Conservation (phyloP, 2,113 vertebrate genomes). For the Cepphus grylle region DNA sequence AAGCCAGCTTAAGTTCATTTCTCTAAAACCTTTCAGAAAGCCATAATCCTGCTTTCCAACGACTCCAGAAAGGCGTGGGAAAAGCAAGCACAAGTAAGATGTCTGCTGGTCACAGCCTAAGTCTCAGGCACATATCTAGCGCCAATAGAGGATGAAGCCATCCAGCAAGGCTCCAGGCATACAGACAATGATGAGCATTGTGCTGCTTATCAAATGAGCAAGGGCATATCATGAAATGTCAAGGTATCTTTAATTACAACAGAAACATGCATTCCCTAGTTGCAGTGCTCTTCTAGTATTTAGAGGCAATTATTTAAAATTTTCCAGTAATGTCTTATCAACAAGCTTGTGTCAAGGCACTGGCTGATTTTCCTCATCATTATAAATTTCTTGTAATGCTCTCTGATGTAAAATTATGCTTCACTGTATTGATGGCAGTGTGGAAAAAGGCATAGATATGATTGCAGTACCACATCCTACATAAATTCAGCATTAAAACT, state of each 20-base stretch:
- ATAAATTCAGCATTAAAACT: background rate
- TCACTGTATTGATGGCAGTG: background rate
- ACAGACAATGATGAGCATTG: background rate
- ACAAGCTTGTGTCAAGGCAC: background rate
- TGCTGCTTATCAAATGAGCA: background rate
- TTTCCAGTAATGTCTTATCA: background rate
- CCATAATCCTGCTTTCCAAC: background rate
- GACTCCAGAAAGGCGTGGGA: background rate
- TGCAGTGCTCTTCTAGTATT: background rate
- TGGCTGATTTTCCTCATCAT: background rate
- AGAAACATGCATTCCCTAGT: background rate
- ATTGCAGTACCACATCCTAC: background rate
- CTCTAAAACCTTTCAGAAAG: background rate
- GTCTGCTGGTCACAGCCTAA: background rate
- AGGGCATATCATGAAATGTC: background rate
- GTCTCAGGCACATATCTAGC: background rate
- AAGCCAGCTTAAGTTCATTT: background rate
- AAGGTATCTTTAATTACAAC: background rate
- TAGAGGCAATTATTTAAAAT: background rate
- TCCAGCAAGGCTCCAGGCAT: background rate
- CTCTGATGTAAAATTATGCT: background rate
- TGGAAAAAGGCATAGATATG: background rate
- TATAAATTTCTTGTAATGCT: background rate
- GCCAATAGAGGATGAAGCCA: accelerated
- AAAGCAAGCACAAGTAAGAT: background rate